Base-by-base conservation (phyloP, 2,797 vertebrate genomes). In the Sebastes matsubarae region DNA sequence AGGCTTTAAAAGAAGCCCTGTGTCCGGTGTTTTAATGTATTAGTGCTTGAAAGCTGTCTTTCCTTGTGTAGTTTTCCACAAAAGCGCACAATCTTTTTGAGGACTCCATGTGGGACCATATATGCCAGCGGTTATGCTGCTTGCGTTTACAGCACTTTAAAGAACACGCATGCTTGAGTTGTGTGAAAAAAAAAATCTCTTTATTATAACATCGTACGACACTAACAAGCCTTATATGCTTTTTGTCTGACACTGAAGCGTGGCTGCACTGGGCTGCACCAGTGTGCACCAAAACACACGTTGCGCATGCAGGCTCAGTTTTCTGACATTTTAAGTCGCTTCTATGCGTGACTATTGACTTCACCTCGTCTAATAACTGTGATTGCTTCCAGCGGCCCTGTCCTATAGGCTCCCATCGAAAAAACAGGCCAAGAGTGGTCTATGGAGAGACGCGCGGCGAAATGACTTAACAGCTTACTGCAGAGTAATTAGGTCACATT, bases 401-500 rank as follows among this genome's bases (percentile, higher is more conserved):
- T 90, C 89, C 91, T 91, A 90, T 88, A 90, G 88, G 85, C 92
- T 93, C 85, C 84, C 84, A 66, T 77, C 73, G 58, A 84, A 93
- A 42, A 92, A 93, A 91, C 93, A 94, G 93, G 92, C 93, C 90
- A 94, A 84, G 84, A 90, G 88, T 82, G 89, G 92, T 92, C 93
- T 94, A 89, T 92, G 88, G 92, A 93, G 92, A 92, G 88, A 93
- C 91, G 90, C 85, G 88, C 77, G 82, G 89, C 84, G 84, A 91
- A 93, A 94, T 94, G 90, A 94, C 91, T 94, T 92, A 93, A 93
- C 91, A 94, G 91, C 93, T 95, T 94, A 93, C 91, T 89, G 91
- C 89, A 72, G 88, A 95, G 92, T 95, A 95, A 95, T 96, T 95
- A 94, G 93, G 93, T 94, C 94, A 94, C 94, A 95, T 95, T 96